Evolutionary conservation across 2,797 vertebrate genomes (phyloP).

Genomic region (Tragopan temminckii): DNA sequence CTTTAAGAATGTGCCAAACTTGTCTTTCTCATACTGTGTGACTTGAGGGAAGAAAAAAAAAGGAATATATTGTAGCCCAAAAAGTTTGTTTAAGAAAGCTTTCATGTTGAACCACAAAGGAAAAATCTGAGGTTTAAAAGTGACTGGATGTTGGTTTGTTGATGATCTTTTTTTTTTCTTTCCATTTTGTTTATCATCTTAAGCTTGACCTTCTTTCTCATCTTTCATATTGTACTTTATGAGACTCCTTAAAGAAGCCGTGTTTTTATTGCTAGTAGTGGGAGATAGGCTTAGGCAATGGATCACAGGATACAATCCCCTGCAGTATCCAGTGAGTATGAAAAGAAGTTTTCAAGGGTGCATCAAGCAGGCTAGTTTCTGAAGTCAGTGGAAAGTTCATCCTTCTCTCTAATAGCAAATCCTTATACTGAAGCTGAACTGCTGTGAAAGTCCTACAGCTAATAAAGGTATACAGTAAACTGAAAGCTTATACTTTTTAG

Average conservation of each 20-base stretch:
- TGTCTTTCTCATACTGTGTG: background rate
- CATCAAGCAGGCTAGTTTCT: background rate
- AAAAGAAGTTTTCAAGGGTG: background rate
- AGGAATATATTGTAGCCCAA: background rate
- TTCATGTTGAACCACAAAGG: background rate
- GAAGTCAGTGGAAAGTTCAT: background rate
- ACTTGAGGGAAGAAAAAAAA: rapidly evolving
- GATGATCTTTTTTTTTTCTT: rapidly evolving
- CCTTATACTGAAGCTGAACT: background rate
- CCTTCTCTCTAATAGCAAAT: background rate
- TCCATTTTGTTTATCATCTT: background rate
- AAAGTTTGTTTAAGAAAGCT: background rate
- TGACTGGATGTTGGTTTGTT: rapidly evolving
- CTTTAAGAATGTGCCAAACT: background rate
- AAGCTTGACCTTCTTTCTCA: background rate
- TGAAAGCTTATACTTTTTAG: background rate
- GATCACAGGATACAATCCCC: background rate
- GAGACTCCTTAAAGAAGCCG: background rate
- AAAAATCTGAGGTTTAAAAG: background rate
- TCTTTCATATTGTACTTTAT: background rate
- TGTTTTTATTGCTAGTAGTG: background rate
- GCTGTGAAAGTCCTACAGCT: background rate
- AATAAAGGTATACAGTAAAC: background rate
- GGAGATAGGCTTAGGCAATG: background rate
- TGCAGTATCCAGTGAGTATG: background rate